Evolutionary conservation across 2,113 vertebrate genomes (phyloP), one percentile per base, ranked within the genome.

Genomic region (Spea multiplicata): DNA sequence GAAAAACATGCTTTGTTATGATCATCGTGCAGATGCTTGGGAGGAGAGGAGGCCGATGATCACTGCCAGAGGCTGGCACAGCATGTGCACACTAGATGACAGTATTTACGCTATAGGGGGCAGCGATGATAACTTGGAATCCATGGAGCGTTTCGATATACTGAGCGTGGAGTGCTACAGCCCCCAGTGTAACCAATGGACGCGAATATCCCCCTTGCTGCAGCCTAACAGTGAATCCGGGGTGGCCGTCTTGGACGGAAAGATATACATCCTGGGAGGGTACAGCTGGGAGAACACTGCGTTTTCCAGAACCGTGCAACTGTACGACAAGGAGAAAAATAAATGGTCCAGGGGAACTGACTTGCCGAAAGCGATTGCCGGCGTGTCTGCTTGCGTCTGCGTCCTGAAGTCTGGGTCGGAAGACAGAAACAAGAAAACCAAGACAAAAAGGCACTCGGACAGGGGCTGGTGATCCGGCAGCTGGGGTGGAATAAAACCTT

Each of bases 241-340:
- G 0, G 90, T 96, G 47, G 94, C 95, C 0, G 94, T 96, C 13
- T 94, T 94, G 93, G 87, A 89, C 0, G 93, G 92, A 17, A 91
- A 87, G 84, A 95, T 99, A 81, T 98, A 96, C 5, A 94, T 99
- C 81, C 91, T 99, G 0, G 97, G 97, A 0, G 96, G 97, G 13
- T 99, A 98, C 89, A 97, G 95, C 91, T 99, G 96, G 96, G 95
- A 98, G 88, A 91, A 83, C 80, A 97, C 94, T 0, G 89, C 90
- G 47, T 98, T 98, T 88, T 97, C 95, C 77, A 93, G 92, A 84
- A 88, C 90, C 0, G 95, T 95, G 0, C 97, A 99, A 89, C 91
- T 99, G 0, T 98, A 93, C 0, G 89, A 95, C 82, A 93, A 85
- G 0, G 92, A 94, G 61, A 91, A 89, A 10, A 89, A 91, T 30